A percentile compares a stretch with the other conserved stretches of the same genome.
phyloP scores from a whole-genome alignment of 1,140 invertebrate genomes.

The Zaprionus lachaisei region DNA sequence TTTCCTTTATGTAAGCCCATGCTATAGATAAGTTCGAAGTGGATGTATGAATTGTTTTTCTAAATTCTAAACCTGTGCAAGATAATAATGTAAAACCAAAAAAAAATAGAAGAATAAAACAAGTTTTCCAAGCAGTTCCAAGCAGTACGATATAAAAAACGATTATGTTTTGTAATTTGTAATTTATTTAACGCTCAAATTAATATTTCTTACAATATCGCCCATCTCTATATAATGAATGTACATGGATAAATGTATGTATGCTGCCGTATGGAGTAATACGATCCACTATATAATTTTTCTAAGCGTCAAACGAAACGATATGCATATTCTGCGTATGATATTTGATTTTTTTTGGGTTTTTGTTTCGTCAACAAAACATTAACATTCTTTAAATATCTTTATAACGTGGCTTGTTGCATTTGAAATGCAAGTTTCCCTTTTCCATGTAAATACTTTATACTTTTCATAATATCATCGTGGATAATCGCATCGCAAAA shows the following conservation, averaged over 20 bases:
- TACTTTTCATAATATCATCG: slow-evolving; percentile 15
- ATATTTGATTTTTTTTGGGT: slow-evolving; percentile 10
- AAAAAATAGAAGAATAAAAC: slow-evolving; percentile 17
- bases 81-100: slow-evolving; percentile 44
- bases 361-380: slow-evolving; percentile 7
- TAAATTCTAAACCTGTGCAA: slow-evolving; percentile 3
- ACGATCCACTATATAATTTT: slow-evolving; percentile 53
- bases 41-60: not conserved
- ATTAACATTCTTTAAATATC: slow-evolving; percentile 21
- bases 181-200: slow-evolving; percentile 70
- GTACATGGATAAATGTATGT: slow-evolving; percentile 53
- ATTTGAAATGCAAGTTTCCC: slow-evolving; percentile 21
- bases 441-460: slow-evolving; percentile 29
- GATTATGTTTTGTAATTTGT: slow-evolving; percentile 13
- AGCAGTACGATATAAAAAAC: not conserved
- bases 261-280: slow-evolving; percentile 10
- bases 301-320: slow-evolving; percentile 75
- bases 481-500: slow-evolving; percentile 20
- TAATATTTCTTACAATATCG: slow-evolving; percentile 52
- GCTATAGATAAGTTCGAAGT: not conserved
- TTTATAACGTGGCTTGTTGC: slow-evolving; percentile 11
- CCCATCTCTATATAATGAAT: slow-evolving; percentile 40
- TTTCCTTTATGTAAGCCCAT: not conserved
- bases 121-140: not conserved
- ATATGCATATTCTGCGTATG: slow-evolving; percentile 57